These are phyloP conservation scores for Spea multiplicata DNA, from an alignment of 2,113 vertebrate genomes.

Conservation along the genomic window DNA sequence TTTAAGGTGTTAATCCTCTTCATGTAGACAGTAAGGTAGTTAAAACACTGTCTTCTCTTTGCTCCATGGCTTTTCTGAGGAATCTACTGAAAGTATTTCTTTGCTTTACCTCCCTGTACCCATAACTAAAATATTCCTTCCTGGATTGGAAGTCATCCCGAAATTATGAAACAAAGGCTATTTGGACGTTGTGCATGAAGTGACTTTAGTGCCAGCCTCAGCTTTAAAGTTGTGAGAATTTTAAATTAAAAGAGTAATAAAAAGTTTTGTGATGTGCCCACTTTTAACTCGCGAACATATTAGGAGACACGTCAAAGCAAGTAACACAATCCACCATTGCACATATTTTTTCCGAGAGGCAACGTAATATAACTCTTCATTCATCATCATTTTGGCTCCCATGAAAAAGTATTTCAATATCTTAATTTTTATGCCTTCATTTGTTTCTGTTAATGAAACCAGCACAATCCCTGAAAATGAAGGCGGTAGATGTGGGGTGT, in stretches of 20 bases:
- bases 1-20: conserved; percentile 52
- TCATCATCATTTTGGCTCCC: neutral
- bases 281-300: neutral
- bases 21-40: conserved; percentile 46
- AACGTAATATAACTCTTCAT: conserved; percentile 12
- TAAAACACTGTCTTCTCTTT: conserved; percentile 33
- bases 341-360: neutral
- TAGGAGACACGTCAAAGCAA: neutral
- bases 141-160: conserved; percentile 32
- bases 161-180: conserved; percentile 45
- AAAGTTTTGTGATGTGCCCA: neutral
- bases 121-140: conserved; percentile 30
- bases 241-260: conserved; percentile 11
- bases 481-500: too few relatives aligned
- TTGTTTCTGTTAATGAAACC: neutral
- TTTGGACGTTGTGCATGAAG: conserved; percentile 29
- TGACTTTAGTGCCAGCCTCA: conserved; percentile 15
- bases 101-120: conserved; percentile 44
- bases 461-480: too few relatives aligned
- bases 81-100: conserved; percentile 8
- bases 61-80: neutral
- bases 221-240: conserved; percentile 30
- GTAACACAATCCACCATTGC: neutral
- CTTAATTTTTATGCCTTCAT: neutral
- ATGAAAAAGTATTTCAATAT: neutral